Evolutionary conservation across 2,113 vertebrate species (phyloP), one percentile per base, ranked within the genome.

Genomic region (Melozone crissalis): DNA sequence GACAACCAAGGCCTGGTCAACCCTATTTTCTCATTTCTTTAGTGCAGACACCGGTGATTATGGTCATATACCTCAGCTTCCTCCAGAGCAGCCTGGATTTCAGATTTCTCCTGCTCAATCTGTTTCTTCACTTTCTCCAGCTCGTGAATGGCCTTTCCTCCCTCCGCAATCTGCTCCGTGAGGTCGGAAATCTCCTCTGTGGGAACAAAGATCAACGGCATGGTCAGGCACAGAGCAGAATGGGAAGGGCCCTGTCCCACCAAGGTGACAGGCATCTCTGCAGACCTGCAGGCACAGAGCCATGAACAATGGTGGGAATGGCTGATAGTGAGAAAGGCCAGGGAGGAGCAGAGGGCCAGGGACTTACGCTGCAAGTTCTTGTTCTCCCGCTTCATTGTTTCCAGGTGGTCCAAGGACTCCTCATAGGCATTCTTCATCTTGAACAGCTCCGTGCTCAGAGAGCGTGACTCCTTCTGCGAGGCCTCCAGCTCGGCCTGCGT

Each of bases 121-220:
- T 52, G 55, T 31, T 57, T 61, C 58, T 61, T 61, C 3, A 61
- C 58, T 55, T 73, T 73, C 71, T 73, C 73, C 73, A 74, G 41
- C 26, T 75, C 72, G 23, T 75, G 72, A 27, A 99, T 96, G 81
- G 98, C 98, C 90, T 99, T 99, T 57, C 98, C 98, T 20, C 96
- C 96, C 71, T 99, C 98, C 5, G 98, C 98, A 62, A 98, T 97
- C 93, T 98, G 98, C 86, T 99, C 98, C 0, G 98, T 98, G 54
- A 99, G 95, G 93, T 98, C 98, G 13, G 97, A 97, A 90, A 99
- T 98, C 96, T 99, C 98, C 98, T 99, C 98, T 99, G 54, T 55
- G 54, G 54, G 54, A 4, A 57, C 54, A 57, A 57, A 57, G 54
- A 57, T 33, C 54, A 33, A 21, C 33, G 54, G 31, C 30, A 49